Evolutionary conservation across 1,140 invertebrate species (phyloP).

Genomic region (Archivesica marissinica): DNA sequence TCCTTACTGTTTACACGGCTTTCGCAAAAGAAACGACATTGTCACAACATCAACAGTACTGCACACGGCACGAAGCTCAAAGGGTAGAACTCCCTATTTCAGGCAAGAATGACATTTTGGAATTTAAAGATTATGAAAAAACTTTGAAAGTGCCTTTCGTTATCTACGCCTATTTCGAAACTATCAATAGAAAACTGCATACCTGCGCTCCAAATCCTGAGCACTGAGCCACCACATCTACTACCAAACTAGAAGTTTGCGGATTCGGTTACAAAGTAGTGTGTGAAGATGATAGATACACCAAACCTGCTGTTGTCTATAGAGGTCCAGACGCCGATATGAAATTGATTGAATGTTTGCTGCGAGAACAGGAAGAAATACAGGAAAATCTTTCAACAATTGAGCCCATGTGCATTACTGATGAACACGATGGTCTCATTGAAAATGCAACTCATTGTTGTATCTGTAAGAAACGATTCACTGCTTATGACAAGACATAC

Average conservation of each 20-base stretch:
- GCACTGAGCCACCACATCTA: not conserved
- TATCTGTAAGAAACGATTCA: slow-evolving; percentile 62
- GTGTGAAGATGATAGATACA: no score
- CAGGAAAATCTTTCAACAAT: not conserved
- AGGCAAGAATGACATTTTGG: slow-evolving; percentile 20
- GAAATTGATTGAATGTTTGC: slow-evolving; percentile 7
- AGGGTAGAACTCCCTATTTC: slow-evolving; percentile 38
- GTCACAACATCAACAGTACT: not conserved
- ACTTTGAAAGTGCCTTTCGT: slow-evolving; percentile 33
- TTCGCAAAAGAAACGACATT: slow-evolving; percentile 24
- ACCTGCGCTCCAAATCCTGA: slow-evolving; percentile 24
- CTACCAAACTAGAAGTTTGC: slow-evolving; percentile 19
- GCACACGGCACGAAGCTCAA: slow-evolving; percentile 26
- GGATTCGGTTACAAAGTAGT: no score
- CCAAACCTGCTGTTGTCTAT: not conserved
- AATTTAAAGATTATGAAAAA: slow-evolving; percentile 39
- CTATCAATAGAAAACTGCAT: slow-evolving; percentile 7
- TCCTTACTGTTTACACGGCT: slow-evolving; percentile 25
- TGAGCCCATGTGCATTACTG: not conserved
- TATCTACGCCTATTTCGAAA: no score
- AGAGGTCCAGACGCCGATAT: not conserved
- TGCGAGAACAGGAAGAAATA: slow-evolving; percentile 18
- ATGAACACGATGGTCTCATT: slow-evolving; percentile 5
- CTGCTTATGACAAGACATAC: no score
- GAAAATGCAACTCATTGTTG: not conserved